Percentiles rank a stretch among this genome's conserved stretches.
Conservation (phyloP, 2,888 invertebrate genomes). For the Operophtera brumata region DNA sequence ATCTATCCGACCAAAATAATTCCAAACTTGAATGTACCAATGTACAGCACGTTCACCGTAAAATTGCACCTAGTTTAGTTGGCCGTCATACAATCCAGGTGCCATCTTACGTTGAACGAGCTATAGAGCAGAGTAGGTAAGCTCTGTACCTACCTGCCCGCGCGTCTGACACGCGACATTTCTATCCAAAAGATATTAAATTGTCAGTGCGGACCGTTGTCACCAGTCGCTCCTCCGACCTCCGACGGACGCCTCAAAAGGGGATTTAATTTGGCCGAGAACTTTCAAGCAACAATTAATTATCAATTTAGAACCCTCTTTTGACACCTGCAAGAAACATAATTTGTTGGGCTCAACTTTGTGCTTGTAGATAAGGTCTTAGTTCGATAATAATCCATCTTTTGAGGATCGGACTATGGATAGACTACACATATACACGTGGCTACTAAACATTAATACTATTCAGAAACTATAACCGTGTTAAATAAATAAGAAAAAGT, state of each 20-base stretch:
- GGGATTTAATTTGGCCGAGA: conserved; percentile 75
- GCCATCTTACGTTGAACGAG: too few species aligned
- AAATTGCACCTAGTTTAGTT: too few species aligned
- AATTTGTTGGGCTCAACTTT: conserved; percentile 28
- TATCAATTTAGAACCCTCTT: conserved; percentile 69
- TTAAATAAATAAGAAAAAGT: too few species aligned
- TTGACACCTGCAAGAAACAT: conserved; percentile 61
- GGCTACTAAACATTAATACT: too few species aligned
- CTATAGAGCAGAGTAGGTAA: conserved; percentile 1
- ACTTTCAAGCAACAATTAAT: conserved; percentile 77
- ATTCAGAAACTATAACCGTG: too few species aligned
- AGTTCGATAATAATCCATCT: background rate
- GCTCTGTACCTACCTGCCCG: conserved; percentile 32
- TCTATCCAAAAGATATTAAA: conserved; percentile 73
- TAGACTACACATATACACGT: too few species aligned
- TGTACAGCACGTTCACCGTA: too few species aligned
- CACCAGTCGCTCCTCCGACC: conserved; percentile 42
- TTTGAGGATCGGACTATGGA: background rate
- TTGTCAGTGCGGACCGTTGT: conserved; percentile 71
- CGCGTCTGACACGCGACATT: conserved; percentile 44
- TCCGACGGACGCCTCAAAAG: conserved; percentile 59
- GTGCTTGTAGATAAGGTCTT: conserved; percentile 10
- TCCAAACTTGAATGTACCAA: background rate
- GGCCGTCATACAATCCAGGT: too few species aligned
- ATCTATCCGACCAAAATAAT: background rate